Evolutionary conservation across 2,113 vertebrate species (phyloP).

Genomic region (Mustela lutreola): DNA sequence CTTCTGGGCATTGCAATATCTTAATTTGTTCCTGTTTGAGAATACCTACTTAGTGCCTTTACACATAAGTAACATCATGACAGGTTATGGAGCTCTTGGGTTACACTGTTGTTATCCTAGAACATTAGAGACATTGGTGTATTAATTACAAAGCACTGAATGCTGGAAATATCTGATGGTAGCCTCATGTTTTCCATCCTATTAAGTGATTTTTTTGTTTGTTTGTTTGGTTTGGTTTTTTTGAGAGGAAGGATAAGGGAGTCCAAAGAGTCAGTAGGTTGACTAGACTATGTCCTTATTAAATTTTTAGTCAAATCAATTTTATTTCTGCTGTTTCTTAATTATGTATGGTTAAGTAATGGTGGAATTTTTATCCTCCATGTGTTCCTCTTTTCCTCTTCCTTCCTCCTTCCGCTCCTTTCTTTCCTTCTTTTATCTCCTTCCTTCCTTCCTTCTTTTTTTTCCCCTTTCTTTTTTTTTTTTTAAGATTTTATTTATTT

Average conservation of each 20-base stretch:
- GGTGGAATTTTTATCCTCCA: not conserved
- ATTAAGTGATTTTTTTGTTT: not conserved
- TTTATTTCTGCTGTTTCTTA: slow-evolving; percentile 28
- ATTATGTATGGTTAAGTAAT: not conserved
- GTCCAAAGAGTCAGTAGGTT: not conserved
- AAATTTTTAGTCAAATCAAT: not conserved
- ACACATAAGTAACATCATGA: not conserved
- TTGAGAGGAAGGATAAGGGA: not conserved
- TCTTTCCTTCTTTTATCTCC: not conserved
- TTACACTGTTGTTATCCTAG: not conserved
- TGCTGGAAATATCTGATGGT: not conserved
- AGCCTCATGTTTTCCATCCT: not conserved
- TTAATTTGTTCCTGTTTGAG: not conserved
- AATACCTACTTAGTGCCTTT: not conserved
- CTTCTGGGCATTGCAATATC: not conserved
- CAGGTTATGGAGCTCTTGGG: not conserved
- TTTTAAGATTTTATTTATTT: no score
- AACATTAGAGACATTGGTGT: not conserved
- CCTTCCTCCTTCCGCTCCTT: not conserved
- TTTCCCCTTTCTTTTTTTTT: not conserved
- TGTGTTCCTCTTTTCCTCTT: not conserved
- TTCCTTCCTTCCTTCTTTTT: not conserved
- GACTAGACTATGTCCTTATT: not conserved
- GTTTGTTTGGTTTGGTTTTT: not conserved
- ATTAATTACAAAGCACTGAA: not conserved